Conservation (phyloP, 2,113 vertebrate species). For the Podarcis muralis region DNA sequence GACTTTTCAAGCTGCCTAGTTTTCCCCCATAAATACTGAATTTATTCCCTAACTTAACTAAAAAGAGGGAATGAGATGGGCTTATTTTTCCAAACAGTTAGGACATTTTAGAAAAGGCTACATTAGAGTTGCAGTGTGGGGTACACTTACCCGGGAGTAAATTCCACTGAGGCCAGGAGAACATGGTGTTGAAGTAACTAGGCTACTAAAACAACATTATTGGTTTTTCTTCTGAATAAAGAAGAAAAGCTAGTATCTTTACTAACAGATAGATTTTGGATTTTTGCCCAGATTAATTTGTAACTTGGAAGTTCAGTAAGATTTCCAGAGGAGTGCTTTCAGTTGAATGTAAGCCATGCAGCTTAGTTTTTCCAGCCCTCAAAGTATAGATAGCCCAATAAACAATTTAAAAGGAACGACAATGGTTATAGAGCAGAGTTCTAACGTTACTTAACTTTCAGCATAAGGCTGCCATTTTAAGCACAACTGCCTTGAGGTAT, state of each 20-base stretch:
- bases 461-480: background rate
- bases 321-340: conserved; percentile 48
- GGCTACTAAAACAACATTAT: background rate
- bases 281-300: conserved; percentile 71
- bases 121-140: background rate
- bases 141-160: background rate
- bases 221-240: background rate
- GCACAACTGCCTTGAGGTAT: background rate
- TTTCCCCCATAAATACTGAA: background rate
- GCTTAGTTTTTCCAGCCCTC: conserved; percentile 48
- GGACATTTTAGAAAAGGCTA: background rate
- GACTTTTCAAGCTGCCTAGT: background rate
- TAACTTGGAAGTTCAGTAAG: conserved; percentile 61
- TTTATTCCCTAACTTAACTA: background rate
- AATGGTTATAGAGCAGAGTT: conserved; percentile 36
- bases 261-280: conserved; percentile 58
- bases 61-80: background rate
- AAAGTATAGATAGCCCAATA: conserved; percentile 39
- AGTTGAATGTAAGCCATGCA: conserved; percentile 54
- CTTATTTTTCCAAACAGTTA: background rate
- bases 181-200: background rate
- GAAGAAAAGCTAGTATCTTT: conserved; percentile 47
- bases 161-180: background rate
- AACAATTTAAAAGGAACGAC: conserved; percentile 27
- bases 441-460: background rate